Percentiles rank a stretch among this genome's conserved stretches.
Conservation (phyloP, 2,888 invertebrate genomes). For the Heterodera filipjevi region DNA sequence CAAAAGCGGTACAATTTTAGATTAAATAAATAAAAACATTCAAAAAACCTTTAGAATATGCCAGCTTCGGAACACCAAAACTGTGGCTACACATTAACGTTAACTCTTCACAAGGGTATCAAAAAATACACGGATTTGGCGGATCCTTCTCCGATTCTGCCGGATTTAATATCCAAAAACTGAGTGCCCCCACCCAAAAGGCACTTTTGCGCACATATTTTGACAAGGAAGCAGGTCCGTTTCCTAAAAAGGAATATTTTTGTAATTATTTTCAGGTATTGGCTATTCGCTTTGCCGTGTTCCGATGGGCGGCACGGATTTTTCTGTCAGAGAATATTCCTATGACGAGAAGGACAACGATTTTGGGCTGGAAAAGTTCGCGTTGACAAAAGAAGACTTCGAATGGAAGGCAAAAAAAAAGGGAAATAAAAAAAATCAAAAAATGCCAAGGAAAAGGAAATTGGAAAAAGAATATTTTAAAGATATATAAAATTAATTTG, state of each 20-base stretch:
- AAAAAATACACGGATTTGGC: constrained; percentile 34
- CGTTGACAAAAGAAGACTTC: constrained; percentile 75
- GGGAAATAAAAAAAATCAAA: constrained; percentile 30
- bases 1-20: not conserved
- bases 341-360: constrained; percentile 74
- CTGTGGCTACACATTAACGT: constrained; percentile 10
- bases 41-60: not conserved
- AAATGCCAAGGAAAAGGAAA: too few species aligned
- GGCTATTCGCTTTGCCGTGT: constrained; percentile 80
- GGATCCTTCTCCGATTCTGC: constrained; percentile 80
- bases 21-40: too few species aligned
- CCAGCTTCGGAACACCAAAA: not conserved
- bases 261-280: constrained; percentile 64
- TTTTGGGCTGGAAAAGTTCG: constrained; percentile 72
- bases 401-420: constrained; percentile 70
- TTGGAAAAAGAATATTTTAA: too few species aligned
- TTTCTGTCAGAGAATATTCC: constrained; percentile 80
- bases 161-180: constrained; percentile 75
- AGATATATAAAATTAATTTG: too few species aligned
- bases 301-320: constrained; percentile 84
- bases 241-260: not conserved
- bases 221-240: constrained; percentile 31
- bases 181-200: constrained; percentile 70
- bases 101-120: constrained; percentile 19
- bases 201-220: constrained; percentile 53